Evolutionary conservation across 2,888 invertebrate species (phyloP).

Genomic region (Cephus rjabovi): DNA sequence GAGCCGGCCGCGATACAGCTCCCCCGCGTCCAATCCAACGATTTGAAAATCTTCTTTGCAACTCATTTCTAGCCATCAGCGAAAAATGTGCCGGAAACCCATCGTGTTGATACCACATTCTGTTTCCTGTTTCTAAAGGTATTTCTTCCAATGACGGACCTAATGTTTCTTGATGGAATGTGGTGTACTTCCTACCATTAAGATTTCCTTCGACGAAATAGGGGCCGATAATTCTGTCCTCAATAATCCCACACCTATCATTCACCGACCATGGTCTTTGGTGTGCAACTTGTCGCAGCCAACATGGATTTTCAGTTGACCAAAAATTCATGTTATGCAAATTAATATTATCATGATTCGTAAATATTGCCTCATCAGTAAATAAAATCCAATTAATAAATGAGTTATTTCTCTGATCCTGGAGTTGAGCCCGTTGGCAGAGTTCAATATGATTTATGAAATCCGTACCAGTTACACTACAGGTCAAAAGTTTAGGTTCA

Average conservation of each 20-base stretch:
- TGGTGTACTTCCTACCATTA: constrained; percentile 16
- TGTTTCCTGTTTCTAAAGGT: neutral
- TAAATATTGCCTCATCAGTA: constrained; percentile 17
- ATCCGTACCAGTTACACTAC: constrained; percentile 7
- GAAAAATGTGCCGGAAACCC: constrained; percentile 15
- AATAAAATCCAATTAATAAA: constrained; percentile 13
- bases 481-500: too few relatives aligned
- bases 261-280: constrained; percentile 18
- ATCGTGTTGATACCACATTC: constrained; percentile 19
- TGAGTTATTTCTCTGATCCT: constrained; percentile 16
- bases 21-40: constrained; percentile 15
- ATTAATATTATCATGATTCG: constrained; percentile 18
- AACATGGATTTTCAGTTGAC: constrained; percentile 21
- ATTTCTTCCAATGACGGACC: constrained; percentile 7
- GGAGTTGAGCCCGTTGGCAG: constrained; percentile 21
- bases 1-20: neutral
- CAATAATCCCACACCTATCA: constrained; percentile 19
- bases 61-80: constrained; percentile 1
- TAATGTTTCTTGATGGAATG: constrained; percentile 9
- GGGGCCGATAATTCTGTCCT: constrained; percentile 17
- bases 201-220: constrained; percentile 17
- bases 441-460: constrained; percentile 26
- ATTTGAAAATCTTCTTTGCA: constrained; percentile 5
- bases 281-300: constrained; percentile 18
- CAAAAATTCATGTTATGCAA: constrained; percentile 21